Evolutionary conservation across 2,888 invertebrate species (phyloP).

Genomic region (Dynastes maya): DNA sequence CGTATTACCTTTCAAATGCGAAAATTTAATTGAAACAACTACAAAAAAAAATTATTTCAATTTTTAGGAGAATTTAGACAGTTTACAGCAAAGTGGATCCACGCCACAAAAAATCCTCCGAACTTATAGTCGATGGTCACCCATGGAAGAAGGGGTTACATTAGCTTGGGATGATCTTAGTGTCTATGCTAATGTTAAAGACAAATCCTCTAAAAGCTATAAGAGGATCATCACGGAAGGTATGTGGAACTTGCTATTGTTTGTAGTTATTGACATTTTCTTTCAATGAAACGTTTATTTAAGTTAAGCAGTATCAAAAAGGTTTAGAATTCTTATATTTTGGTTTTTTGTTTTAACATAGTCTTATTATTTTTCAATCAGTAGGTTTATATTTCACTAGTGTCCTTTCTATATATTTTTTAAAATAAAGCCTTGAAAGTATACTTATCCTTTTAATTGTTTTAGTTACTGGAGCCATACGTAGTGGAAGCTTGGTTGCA

Average conservation of each 20-base stretch:
- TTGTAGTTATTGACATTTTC: background rate
- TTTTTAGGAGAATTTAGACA: constrained; percentile 49
- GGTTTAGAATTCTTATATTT: no score
- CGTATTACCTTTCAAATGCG: no score
- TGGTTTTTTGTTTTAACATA: no score
- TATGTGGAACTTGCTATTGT: constrained; percentile 63
- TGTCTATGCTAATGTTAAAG: constrained; percentile 75
- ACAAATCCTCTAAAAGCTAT: constrained; percentile 69
- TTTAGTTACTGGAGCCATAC: constrained; percentile 85
- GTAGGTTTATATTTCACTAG: background rate
- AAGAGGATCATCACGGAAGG: constrained; percentile 86
- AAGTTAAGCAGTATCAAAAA: no score
- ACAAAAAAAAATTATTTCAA: background rate
- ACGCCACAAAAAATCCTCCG: constrained; percentile 56
- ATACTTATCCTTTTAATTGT: constrained; percentile 52
- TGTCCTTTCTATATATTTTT: background rate
- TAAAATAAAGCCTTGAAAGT: background rate
- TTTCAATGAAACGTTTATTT: no score
- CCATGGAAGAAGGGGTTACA: constrained; percentile 78
- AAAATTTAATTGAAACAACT: no score
- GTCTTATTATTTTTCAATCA: no score
- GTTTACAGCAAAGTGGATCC: constrained; percentile 48
- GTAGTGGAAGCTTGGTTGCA: constrained; percentile 86
- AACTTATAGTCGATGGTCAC: constrained; percentile 74
- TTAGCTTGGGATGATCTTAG: constrained; percentile 86